A percentile compares a stretch with the other conserved stretches of the same genome.
These are phyloP conservation scores for Denticeps clupeoides DNA, from an alignment of 2,797 vertebrate genomes.

Conservation along the genomic window DNA sequence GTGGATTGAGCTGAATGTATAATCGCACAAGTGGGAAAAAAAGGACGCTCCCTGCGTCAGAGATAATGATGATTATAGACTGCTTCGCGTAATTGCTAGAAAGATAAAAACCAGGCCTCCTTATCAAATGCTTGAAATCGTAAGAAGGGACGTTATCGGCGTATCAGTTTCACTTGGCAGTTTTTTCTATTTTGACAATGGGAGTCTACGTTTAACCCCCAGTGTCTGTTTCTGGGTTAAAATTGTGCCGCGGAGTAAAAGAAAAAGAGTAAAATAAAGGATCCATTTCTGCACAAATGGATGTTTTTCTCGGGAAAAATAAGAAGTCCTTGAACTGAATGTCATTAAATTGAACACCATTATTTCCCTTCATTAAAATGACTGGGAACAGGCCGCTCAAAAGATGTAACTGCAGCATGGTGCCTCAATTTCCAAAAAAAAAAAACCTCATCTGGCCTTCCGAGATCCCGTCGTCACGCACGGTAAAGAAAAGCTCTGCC, in stretches of 20 bases:
- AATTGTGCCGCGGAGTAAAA: conserved; percentile 43
- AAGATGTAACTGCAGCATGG: conserved; percentile 55
- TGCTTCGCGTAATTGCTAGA: conserved; percentile 50
- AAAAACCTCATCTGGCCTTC: conserved; percentile 52
- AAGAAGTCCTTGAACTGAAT: conserved; percentile 63
- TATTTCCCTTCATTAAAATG: conserved; percentile 67
- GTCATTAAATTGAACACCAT: conserved; percentile 64
- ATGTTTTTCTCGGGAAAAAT: conserved; percentile 62
- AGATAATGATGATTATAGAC: conserved; percentile 47
- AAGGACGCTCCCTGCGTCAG: conserved; percentile 37
- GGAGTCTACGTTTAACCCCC: conserved; percentile 55
- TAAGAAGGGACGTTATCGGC: conserved; percentile 43
- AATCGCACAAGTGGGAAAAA: conserved; percentile 39
- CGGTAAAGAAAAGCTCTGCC: too few relatives aligned
- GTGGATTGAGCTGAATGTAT: conserved; percentile 28
- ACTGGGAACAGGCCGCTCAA: conserved; percentile 64
- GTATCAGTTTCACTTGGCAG: conserved; percentile 44
- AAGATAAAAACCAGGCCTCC: conserved; percentile 48
- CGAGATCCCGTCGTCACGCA: too few relatives aligned
- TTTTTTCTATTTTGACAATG: conserved; percentile 52
- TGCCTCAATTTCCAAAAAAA: conserved; percentile 50
- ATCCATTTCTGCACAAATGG: conserved; percentile 61
- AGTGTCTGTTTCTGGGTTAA: conserved; percentile 54
- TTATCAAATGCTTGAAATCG: conserved; percentile 50
- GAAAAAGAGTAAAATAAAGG: conserved; percentile 25